Evolutionary conservation across 2,113 vertebrate genomes (phyloP).

Genomic region (Ariopsis seemanni): DNA sequence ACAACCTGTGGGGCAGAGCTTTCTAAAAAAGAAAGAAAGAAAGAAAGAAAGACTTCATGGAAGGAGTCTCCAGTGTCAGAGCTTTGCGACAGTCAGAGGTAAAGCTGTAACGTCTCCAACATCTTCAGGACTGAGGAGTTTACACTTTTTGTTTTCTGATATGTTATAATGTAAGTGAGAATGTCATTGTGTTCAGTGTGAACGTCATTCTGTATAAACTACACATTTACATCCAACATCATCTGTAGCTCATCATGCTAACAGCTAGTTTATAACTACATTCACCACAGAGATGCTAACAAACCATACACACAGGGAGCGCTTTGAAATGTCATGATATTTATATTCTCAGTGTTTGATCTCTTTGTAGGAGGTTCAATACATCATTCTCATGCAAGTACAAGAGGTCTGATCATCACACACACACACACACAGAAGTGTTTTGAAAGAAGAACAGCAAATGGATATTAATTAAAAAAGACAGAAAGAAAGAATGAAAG

Average conservation of each 20-base stretch:
- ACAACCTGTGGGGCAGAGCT: too few species aligned
- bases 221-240: not conserved
- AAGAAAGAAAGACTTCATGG: too few species aligned
- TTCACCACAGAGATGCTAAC: conserved; percentile 18
- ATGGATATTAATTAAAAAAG: not conserved
- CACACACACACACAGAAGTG: not conserved
- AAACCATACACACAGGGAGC: not conserved
- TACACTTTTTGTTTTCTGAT: not conserved
- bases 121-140: not conserved
- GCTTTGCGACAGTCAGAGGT: not conserved
- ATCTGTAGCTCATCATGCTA: not conserved
- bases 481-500: not conserved
- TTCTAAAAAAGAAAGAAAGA: too few species aligned
- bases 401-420: conserved; percentile 13
- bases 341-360: conserved; percentile 15
- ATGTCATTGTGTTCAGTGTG: not conserved
- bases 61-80: too few species aligned
- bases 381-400: conserved; percentile 7
- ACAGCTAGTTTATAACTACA: not conserved
- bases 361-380: conserved; percentile 17
- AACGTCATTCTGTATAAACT: not conserved
- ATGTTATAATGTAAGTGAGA: not conserved
- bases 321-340: conserved; percentile 42
- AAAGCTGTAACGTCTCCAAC: too few species aligned
- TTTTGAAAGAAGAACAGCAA: not conserved